Evolutionary conservation across 1,140 invertebrate genomes (phyloP), one percentile per base, ranked within the genome.

Genomic region (Macrotrachela quadricornifera): DNA sequence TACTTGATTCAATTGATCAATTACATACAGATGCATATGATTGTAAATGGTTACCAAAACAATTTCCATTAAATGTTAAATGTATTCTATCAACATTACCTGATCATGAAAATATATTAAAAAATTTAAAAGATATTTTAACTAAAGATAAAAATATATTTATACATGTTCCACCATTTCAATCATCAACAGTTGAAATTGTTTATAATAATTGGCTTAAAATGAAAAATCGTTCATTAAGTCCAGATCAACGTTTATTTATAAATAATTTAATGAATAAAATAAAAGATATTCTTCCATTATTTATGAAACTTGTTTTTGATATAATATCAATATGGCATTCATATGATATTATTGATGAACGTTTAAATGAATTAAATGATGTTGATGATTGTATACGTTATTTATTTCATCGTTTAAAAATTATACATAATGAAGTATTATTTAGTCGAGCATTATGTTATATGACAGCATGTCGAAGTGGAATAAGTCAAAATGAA

Each of bases 191-290:
- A 45, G 61, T 62, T 56, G 59, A 62, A 47, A 49, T 60, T 15
- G 52, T 64, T 10, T 54, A 63, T 30, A 61, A 60, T 52, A 46
- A 58, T 38, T 59, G 58, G 47, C 56, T 68, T 4, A 57, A 57
- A n/a, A 39, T 53, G 12, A 50, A 55, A 50, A 56, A 59, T 10
- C 57, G 61, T 37, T 51, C 51, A 48, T 17, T 65, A 1, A 60
- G 60, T 13, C 17, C 39, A 13, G 3, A 13, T 2, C 87, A 92
- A 64, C 88, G 83, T 84, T 76, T 83, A 46, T 66, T 88, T 14
- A 85, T 94, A 1, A 79, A 79, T 13, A 88, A 85, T 63, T 85
- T 71, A 10, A 63, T 92, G 38, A 56, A 42, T 13, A 52, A n/a
- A 13, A 39, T 43, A 9, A 79, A 78, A 15, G 80, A 83, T 4